These are phyloP conservation scores for Himalopsyche phryganea DNA, from an alignment of 1,140 invertebrate genomes.

Conservation along the genomic window DNA sequence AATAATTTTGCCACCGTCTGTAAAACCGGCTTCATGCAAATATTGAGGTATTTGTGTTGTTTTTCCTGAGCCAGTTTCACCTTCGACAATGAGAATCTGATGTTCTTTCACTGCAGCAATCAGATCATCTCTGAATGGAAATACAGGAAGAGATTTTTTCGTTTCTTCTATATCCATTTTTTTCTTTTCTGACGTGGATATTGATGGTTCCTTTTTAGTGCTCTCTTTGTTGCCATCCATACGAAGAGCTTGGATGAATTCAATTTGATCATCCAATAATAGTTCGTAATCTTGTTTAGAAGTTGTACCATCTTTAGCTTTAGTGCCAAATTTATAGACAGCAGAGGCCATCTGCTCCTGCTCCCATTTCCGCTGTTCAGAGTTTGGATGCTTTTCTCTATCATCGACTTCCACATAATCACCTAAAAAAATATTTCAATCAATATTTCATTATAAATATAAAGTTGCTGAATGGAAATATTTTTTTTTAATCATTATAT, in stretches of 20 bases:
- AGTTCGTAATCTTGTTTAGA: conserved; percentile 85
- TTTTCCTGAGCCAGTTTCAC: conserved; percentile 97
- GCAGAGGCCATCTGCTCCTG: conserved; percentile 95
- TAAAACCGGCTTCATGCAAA: conserved; percentile 87
- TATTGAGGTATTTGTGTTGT: conserved; percentile 99
- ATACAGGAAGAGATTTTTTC: conserved; percentile 90
- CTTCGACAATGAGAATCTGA: conserved; percentile 95
- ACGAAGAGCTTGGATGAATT: conserved; percentile 92
- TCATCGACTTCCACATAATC: conserved; percentile 88
- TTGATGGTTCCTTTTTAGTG: conserved; percentile 55
- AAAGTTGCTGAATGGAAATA: no score
- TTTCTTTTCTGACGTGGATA: conserved; percentile 70
- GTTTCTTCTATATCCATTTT: conserved; percentile 88
- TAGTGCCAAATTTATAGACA: conserved; percentile 88
- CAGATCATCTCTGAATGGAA: conserved; percentile 85
- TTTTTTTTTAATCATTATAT: not conserved
- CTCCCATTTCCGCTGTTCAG: conserved; percentile 97
- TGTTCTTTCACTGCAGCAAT: conserved; percentile 84
- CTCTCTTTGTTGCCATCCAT: conserved; percentile 75
- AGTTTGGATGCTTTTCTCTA: conserved; percentile 79
- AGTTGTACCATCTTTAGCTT: conserved; percentile 61
- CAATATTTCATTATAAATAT: not conserved
- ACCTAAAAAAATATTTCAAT: conserved; percentile 40
- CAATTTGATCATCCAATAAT: conserved; percentile 93
- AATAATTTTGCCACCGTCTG: conserved; percentile 78